A percentile compares a stretch with the other conserved stretches of the same genome.
Conservation (phyloP, 2,113 vertebrate genomes). For the Paracyprichromis sp. region DNA sequence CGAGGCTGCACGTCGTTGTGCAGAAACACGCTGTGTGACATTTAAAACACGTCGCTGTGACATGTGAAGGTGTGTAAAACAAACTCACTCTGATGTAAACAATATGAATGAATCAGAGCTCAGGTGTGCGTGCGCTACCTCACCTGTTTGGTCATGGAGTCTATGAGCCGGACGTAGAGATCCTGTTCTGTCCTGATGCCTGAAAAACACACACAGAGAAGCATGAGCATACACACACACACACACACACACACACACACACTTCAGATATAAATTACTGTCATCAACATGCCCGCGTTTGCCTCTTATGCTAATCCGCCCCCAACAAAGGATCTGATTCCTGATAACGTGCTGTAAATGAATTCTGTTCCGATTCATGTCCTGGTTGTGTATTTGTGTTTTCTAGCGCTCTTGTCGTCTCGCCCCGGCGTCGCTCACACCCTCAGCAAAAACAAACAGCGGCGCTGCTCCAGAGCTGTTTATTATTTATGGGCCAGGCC, state of each 20-base stretch:
- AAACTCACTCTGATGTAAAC: neutral
- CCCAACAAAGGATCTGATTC: neutral
- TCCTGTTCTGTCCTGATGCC: slow-evolving; percentile 81
- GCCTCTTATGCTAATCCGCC: slow-evolving; percentile 19
- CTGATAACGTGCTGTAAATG: slow-evolving; percentile 28
- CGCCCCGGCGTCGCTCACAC: neutral
- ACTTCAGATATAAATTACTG: neutral
- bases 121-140: neutral
- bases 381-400: slow-evolving; percentile 37
- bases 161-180: slow-evolving; percentile 79
- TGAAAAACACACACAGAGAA: slow-evolving; percentile 7
- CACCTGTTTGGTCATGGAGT: slow-evolving; percentile 95
- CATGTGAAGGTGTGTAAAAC: neutral
- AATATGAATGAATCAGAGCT: neutral
- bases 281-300: neutral
- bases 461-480: slow-evolving; percentile 32
- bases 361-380: slow-evolving; percentile 39
- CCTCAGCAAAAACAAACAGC: slow-evolving; percentile 59
- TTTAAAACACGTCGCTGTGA: neutral
- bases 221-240: neutral
- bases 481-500: slow-evolving; percentile 62
- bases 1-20: neutral
- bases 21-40: neutral
- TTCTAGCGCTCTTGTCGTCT: slow-evolving; percentile 34
- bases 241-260: neutral